Conservation (phyloP, 2,888 invertebrate genomes). For the Linyphia triangularis region DNA sequence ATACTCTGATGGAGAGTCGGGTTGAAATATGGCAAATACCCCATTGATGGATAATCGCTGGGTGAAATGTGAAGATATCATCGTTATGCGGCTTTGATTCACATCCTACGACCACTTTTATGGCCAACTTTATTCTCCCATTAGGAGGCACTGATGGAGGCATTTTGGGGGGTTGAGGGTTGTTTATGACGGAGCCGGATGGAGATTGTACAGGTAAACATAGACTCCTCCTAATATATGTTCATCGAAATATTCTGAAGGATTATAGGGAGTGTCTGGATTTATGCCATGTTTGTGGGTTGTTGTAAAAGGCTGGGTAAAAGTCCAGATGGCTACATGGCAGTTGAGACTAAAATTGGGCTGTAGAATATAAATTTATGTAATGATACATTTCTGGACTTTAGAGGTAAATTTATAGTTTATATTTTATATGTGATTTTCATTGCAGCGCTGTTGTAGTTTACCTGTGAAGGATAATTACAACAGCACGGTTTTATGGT, state of each 20-base stretch:
- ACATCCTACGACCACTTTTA: slow-evolving; percentile 12
- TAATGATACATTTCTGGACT: too few species aligned
- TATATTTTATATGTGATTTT: too few species aligned
- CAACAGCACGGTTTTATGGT: too few species aligned
- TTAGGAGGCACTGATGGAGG: slow-evolving; percentile 4
- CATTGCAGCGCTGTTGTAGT: too few species aligned
- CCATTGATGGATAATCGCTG: slow-evolving; percentile 8
- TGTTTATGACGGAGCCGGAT: neutral
- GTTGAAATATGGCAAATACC: neutral
- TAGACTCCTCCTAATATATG: neutral
- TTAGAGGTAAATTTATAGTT: too few species aligned
- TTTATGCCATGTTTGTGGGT: too few species aligned
- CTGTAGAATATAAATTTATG: too few species aligned
- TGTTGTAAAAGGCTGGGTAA: neutral
- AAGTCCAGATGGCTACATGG: too few species aligned
- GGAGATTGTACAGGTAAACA: neutral
- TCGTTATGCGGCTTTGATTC: slow-evolving; percentile 29
- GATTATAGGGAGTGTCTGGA: neutral
- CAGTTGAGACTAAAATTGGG: neutral
- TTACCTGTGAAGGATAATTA: too few species aligned
- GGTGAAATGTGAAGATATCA: slow-evolving; percentile 9
- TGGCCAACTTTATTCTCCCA: slow-evolving; percentile 13
- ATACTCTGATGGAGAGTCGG: neutral
- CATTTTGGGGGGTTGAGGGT: neutral
- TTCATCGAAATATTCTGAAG: neutral